Evolutionary conservation across 2,888 invertebrate genomes (phyloP), one percentile per base, ranked within the genome.

Genomic region (Cylloceria caligata): DNA sequence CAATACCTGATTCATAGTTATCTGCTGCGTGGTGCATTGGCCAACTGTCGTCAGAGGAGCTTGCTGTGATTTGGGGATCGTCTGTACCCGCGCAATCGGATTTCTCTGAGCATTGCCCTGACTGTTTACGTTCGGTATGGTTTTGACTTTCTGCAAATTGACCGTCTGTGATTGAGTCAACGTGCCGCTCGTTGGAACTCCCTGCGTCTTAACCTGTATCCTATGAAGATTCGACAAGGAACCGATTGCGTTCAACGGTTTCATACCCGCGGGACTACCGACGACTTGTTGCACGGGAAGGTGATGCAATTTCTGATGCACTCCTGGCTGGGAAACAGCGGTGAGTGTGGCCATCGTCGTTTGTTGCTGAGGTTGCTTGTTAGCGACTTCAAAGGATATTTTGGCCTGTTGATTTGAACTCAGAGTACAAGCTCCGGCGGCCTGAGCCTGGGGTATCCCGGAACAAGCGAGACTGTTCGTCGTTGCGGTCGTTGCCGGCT

Each of bases 111-210:
- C 86, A 9, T 83, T 77, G 3, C 79, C 71, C 30, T 86, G 87
- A 67, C 77, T 84, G 9, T 81, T 83, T 0, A 84, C 77, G 45
- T 83, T 87, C 7, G 86, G 68, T 3, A 89, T 86, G 0, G 88
- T 76, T 42, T 90, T 90, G 3, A 89, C 85, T 39, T 91, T 91
- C 39, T 90, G 90, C 42, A 89, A 79, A 71, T 88, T 90, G 4
- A 89, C 73, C 2, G 86, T 84, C 36, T 89, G 90, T 9, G 85
- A 49, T 30, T 87, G 86, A 0, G 82, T 87, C 1, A 81, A 45
- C 1, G 64, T 42, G 9, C 72, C 84, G 21, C 79, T 80, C 1
- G 83, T 79, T 19, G 71, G 64, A 6, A 85, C 74, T 57, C 77
- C 83, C 57, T 88, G 88, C 0, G 88, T 36, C 39, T 90, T 91